Conservation (phyloP, 2,113 vertebrate species). For the Alethe castanea region DNA sequence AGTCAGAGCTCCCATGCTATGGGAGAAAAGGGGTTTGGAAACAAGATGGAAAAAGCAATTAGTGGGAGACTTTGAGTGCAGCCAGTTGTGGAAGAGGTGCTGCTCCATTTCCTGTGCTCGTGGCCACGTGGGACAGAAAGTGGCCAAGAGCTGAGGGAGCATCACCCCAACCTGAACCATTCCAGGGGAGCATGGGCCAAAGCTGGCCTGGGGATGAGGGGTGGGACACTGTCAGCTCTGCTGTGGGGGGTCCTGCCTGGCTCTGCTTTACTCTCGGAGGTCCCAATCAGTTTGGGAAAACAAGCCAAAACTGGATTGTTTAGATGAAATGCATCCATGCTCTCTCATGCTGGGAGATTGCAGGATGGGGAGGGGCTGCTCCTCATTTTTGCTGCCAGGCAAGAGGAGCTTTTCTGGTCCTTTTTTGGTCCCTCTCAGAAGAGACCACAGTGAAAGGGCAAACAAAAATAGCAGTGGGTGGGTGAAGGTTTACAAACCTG, state of each 20-base stretch:
- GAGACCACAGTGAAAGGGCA: not conserved
- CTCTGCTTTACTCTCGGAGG: not conserved
- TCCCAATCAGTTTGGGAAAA: not conserved
- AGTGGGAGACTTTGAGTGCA: not conserved
- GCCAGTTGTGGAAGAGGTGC: not conserved
- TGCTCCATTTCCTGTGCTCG: not conserved
- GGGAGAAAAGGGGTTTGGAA: not conserved
- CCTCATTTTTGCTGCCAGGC: not conserved
- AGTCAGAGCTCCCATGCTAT: not conserved
- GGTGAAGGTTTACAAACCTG: slow-evolving; percentile 16
- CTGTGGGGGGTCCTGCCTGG: not conserved
- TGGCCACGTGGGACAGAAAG: not conserved
- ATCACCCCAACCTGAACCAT: not conserved
- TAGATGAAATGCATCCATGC: not conserved
- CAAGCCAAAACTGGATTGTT: not conserved
- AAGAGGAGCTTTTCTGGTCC: not conserved
- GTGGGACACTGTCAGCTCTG: not conserved
- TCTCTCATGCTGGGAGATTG: accelerated
- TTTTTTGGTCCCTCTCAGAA: not conserved
- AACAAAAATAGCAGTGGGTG: not conserved
- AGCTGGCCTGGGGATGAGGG: not conserved
- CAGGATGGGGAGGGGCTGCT: not conserved
- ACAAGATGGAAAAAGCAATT: not conserved
- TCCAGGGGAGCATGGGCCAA: not conserved
- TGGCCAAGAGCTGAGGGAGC: not conserved